Evolutionary conservation across 2,797 vertebrate genomes (phyloP).

Genomic region (Hoplostethus atlanticus): DNA sequence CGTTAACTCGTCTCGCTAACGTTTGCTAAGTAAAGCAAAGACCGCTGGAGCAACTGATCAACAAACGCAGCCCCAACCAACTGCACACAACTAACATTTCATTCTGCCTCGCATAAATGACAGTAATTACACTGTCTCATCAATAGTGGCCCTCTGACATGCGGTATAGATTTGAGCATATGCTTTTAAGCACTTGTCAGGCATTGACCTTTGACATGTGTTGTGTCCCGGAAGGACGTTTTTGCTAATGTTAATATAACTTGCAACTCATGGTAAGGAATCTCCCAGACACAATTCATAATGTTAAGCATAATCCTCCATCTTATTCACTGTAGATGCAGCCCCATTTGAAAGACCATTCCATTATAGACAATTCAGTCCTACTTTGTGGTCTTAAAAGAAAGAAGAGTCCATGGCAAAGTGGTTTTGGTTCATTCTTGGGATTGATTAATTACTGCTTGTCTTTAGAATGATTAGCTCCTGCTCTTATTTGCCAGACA

Average conservation of each 20-base stretch:
- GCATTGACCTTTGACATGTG: constrained; percentile 5
- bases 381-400: not conserved
- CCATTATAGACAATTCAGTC: not conserved
- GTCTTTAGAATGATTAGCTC: not conserved
- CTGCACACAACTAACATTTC: not conserved
- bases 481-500: not conserved
- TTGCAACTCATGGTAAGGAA: constrained; percentile 3
- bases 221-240: not conserved
- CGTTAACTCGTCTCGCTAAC: not conserved
- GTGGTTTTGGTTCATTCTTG: not conserved
- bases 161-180: not conserved
- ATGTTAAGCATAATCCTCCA: not conserved
- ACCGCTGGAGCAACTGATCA: not conserved
- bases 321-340: not conserved
- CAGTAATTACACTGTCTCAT: not conserved
- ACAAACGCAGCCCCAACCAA: not conserved
- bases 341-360: not conserved
- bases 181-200: not conserved
- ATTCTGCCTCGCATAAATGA: not conserved
- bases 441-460: too few relatives aligned
- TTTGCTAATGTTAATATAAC: not conserved
- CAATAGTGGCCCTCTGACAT: not conserved
- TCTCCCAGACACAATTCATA: not conserved
- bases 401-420: not conserved
- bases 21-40: constrained; percentile 6